phyloP scores from a whole-genome alignment of 2,888 invertebrate species.

The Colostygia pectinataria region DNA sequence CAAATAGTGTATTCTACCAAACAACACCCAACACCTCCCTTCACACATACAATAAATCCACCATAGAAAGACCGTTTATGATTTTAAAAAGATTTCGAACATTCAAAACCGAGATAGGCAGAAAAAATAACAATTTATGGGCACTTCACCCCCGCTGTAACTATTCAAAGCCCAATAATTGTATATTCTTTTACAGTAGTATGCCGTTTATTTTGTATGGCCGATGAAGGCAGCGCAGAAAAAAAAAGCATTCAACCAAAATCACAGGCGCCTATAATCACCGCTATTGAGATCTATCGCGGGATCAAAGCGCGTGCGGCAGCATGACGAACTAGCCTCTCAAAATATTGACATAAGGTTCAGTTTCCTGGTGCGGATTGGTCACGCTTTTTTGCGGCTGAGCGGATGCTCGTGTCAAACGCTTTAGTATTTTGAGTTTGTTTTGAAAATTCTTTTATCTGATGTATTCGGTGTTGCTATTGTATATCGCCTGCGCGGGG shows the following conservation, averaged over 20 bases:
- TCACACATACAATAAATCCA: slow-evolving; percentile 69
- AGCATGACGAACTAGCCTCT: slow-evolving; percentile 66
- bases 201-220: slow-evolving; percentile 76
- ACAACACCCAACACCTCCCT: slow-evolving; percentile 56
- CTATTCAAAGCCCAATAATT: slow-evolving; percentile 82
- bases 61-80: slow-evolving; percentile 65
- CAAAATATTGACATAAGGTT: slow-evolving; percentile 71
- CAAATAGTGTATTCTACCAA: slow-evolving; percentile 59
- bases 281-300: slow-evolving; percentile 82
- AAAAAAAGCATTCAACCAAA: slow-evolving; percentile 81
- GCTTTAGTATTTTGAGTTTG: slow-evolving; percentile 83
- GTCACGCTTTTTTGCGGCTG: slow-evolving; percentile 73
- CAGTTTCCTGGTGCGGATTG: slow-evolving; percentile 60
- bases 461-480: slow-evolving; percentile 79
- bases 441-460: slow-evolving; percentile 84
- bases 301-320: slow-evolving; percentile 73
- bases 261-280: slow-evolving; percentile 83
- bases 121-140: slow-evolving; percentile 80
- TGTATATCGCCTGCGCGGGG: slow-evolving; percentile 74
- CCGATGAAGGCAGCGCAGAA: slow-evolving; percentile 70
- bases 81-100: slow-evolving; percentile 76
- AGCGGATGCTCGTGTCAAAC: slow-evolving; percentile 84
- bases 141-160: slow-evolving; percentile 82
- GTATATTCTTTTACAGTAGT: slow-evolving; percentile 84
- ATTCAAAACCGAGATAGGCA: slow-evolving; percentile 47